Evolutionary conservation across 2,888 invertebrate genomes (phyloP).

Genomic region (Melanotus villosus): DNA sequence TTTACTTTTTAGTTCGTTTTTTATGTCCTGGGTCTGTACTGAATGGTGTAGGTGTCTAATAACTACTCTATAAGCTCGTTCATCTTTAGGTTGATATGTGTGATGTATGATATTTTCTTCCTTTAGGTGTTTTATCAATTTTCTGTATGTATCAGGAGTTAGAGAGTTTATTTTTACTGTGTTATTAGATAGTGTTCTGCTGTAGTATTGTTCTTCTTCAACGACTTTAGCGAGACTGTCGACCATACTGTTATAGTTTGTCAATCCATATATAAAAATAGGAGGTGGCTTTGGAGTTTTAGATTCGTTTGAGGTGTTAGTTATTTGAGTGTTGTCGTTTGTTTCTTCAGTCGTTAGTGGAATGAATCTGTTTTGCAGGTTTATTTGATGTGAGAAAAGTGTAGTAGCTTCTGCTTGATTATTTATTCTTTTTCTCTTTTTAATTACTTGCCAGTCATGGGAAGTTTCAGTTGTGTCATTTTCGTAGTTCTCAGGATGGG

Average conservation of each 20-base stretch:
- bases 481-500: no score
- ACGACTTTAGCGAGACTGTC: not conserved
- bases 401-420: no score
- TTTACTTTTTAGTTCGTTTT: not conserved
- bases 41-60: constrained; percentile 23
- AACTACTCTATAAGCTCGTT: constrained; percentile 29
- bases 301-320: not conserved
- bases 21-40: constrained; percentile 16
- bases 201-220: not conserved
- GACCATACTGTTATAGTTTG: not conserved
- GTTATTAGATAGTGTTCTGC: not conserved
- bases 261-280: not conserved
- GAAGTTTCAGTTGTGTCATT: no score
- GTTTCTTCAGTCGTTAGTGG: no score
- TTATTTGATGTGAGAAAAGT: no score
- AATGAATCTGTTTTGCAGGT: no score
- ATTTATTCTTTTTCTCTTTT: no score
- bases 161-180: not conserved
- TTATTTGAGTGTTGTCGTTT: no score
- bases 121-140: constrained; percentile 8
- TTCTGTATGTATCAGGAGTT: constrained; percentile 13
- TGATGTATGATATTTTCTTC: constrained; percentile 23
- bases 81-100: constrained; percentile 27
- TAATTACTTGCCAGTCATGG: no score
- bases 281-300: not conserved